phyloP scores from a whole-genome alignment of 1,140 invertebrate species.

The Lepidotrigona ventralis region DNA sequence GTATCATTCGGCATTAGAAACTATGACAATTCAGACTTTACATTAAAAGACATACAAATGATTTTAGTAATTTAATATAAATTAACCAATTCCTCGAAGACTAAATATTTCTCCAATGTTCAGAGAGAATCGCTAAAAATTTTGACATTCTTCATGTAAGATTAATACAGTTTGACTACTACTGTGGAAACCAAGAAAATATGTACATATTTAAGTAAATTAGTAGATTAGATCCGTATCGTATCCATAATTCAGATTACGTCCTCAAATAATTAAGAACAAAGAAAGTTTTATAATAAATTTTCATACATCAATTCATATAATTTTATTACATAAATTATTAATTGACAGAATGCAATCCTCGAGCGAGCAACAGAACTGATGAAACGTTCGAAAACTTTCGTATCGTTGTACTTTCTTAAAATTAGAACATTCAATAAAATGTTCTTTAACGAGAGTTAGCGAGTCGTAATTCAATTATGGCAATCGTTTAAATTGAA shows the following conservation, averaged over 20 bases:
- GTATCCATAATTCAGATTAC: background rate
- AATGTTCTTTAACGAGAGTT: slow-evolving; percentile 48
- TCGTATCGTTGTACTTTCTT: slow-evolving; percentile 42
- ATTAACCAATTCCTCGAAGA: too few species aligned
- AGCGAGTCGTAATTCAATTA: slow-evolving; percentile 45
- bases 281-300: too few species aligned
- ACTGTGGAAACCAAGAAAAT: background rate
- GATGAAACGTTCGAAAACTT: slow-evolving; percentile 39
- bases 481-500: slow-evolving; percentile 47
- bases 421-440: slow-evolving; percentile 52
- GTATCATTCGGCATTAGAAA: too few species aligned
- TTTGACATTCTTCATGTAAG: background rate
- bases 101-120: background rate
- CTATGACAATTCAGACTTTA: too few species aligned
- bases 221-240: background rate
- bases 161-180: too few species aligned
- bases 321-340: too few species aligned
- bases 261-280: too few species aligned
- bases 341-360: slow-evolving; percentile 38
- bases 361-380: slow-evolving; percentile 27
- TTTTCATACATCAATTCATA: too few species aligned
- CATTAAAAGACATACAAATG: too few species aligned
- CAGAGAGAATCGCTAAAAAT: background rate
- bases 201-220: background rate
- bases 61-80: too few species aligned